These are phyloP conservation scores for Aegypius monachus DNA, from an alignment of 2,113 vertebrate species.

Conservation along the genomic window DNA sequence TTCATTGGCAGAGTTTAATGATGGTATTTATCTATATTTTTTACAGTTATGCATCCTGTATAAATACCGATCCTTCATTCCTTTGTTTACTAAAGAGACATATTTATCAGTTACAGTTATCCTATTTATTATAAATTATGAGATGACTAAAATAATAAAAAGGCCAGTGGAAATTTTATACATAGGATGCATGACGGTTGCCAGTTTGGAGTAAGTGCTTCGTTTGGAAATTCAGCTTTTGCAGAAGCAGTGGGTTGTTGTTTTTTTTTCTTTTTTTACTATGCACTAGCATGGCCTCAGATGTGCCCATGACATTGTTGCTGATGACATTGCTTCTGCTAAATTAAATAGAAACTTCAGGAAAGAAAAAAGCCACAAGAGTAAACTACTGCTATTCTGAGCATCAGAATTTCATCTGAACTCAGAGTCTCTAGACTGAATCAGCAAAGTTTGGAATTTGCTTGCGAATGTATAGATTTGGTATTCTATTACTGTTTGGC, in stretches of 20 bases:
- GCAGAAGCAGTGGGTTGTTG: conserved; percentile 65
- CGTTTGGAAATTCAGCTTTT: conserved; percentile 64
- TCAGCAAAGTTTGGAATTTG: conserved; percentile 69
- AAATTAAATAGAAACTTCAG: conserved; percentile 73
- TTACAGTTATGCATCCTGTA: conserved; percentile 82
- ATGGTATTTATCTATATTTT: conserved; percentile 81
- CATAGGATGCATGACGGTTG: conserved; percentile 75
- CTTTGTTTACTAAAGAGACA: conserved; percentile 83
- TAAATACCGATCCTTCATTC: conserved; percentile 81
- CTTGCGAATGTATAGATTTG: conserved; percentile 70
- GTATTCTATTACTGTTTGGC: conserved; percentile 74
- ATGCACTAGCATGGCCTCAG: conserved; percentile 79
- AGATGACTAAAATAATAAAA: conserved; percentile 77
- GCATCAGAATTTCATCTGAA: conserved; percentile 71
- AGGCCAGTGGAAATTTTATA: conserved; percentile 81
- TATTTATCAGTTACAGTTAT: conserved; percentile 83
- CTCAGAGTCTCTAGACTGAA: conserved; percentile 66
- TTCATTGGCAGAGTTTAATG: conserved; percentile 79
- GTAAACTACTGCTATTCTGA: conserved; percentile 66
- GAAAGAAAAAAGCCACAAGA: conserved; percentile 48
- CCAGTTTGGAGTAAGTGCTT: conserved; percentile 71
- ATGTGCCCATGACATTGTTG: conserved; percentile 73
- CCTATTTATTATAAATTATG: conserved; percentile 85
- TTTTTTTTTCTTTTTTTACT: conserved; percentile 13
- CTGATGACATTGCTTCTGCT: conserved; percentile 77